Evolutionary conservation across 2,797 vertebrate genomes (phyloP).

Genomic region (Spinibarbus caldwelli): DNA sequence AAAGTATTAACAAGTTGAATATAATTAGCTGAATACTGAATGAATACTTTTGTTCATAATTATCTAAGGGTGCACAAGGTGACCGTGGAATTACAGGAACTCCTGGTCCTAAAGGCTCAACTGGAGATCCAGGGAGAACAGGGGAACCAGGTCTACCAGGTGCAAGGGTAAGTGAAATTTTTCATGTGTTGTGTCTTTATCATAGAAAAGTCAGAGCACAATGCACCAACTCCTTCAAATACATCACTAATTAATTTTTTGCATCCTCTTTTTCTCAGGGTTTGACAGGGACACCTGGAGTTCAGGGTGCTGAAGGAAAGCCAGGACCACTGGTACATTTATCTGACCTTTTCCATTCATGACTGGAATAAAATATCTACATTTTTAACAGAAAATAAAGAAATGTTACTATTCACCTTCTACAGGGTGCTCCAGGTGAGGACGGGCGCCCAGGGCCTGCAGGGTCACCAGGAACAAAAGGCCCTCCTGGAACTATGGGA

Average conservation of each 20-base stretch:
- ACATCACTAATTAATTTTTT: conserved; percentile 13
- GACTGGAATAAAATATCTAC: neutral
- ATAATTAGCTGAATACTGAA: neutral
- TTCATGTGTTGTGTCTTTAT: neutral
- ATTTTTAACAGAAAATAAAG: neutral
- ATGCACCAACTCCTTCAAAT: too few species aligned
- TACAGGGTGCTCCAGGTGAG: conserved; percentile 91
- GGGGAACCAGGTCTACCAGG: conserved; percentile 97
- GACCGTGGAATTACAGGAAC: conserved; percentile 90
- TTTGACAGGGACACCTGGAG: conserved; percentile 95
- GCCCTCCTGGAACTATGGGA: conserved; percentile 95
- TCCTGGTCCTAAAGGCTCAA: conserved; percentile 90
- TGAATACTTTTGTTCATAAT: conserved; percentile 1
- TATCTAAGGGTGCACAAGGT: conserved; percentile 89
- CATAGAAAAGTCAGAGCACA: neutral
- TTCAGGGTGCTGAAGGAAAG: conserved; percentile 96
- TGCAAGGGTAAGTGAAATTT: conserved; percentile 87
- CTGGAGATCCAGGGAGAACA: conserved; percentile 91
- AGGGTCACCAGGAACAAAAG: conserved; percentile 92
- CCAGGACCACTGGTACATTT: conserved; percentile 90
- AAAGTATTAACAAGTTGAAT: neutral
- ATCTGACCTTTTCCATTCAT: neutral
- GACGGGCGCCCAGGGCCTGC: conserved; percentile 94
- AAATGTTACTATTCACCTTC: conserved; percentile 30
- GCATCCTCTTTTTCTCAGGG: conserved; percentile 76